These are phyloP conservation scores for Leucophenga maculata DNA, from an alignment of 2,888 invertebrate genomes.

Conservation along the genomic window DNA sequence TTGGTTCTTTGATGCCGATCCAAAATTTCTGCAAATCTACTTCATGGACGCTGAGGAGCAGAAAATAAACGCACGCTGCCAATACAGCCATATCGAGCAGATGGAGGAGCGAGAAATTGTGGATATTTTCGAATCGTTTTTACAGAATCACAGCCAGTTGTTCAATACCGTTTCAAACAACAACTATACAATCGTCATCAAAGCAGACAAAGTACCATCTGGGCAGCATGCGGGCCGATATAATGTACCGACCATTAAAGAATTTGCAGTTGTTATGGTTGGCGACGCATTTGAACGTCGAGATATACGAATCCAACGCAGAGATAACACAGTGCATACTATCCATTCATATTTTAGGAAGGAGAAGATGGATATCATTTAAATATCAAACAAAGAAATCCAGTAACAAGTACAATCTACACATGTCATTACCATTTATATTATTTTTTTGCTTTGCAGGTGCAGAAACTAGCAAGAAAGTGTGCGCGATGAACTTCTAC, in stretches of 20 bases:
- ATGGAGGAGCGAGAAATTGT: conserved; percentile 19
- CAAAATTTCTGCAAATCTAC: conserved; percentile 23
- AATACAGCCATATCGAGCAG: conserved; percentile 12
- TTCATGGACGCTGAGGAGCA: conserved; percentile 13
- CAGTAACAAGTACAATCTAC: not conserved
- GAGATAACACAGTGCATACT: not conserved
- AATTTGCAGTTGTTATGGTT: conserved; percentile 22
- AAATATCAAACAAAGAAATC: conserved; percentile 11
- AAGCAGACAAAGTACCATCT: conserved; percentile 5
- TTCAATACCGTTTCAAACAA: conserved; percentile 11
- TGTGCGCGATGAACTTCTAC: conserved; percentile 8
- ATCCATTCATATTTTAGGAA: conserved; percentile 1
- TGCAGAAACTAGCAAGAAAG: conserved; percentile 9
- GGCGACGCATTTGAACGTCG: conserved; percentile 10
- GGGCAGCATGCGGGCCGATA: conserved; percentile 10
- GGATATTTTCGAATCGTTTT: not conserved
- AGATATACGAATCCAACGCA: not conserved
- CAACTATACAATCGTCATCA: conserved; percentile 8
- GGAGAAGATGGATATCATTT: conserved; percentile 3
- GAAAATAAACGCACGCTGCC: not conserved
- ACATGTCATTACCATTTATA: not conserved
- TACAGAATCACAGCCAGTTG: conserved; percentile 5
- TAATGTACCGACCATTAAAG: conserved; percentile 13
- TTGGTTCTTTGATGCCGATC: conserved; percentile 20
- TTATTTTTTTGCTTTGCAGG: not conserved